These are phyloP conservation scores for Gorsachius magnificus DNA, from an alignment of 2,797 vertebrate species.

Conservation along the genomic window DNA sequence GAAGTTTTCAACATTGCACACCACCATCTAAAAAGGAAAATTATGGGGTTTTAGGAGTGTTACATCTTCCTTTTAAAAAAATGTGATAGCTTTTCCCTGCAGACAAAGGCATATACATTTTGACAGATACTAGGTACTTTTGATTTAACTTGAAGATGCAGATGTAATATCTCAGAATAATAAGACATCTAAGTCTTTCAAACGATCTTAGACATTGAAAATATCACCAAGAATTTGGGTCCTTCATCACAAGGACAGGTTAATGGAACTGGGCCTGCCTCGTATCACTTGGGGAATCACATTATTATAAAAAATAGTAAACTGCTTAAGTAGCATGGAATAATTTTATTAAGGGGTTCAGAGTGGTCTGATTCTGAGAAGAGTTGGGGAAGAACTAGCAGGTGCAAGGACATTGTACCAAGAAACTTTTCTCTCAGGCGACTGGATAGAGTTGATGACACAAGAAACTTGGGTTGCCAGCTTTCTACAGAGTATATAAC, in stretches of 20 bases:
- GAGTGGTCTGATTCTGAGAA: not conserved
- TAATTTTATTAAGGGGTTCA: not conserved
- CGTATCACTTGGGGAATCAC: not conserved
- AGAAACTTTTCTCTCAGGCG: not conserved
- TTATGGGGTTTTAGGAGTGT: not conserved
- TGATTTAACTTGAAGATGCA: not conserved
- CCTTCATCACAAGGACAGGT: not conserved
- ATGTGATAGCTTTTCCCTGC: not conserved
- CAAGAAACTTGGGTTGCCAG: slow-evolving; percentile 47
- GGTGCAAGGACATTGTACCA: slow-evolving; percentile 41
- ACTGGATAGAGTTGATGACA: slow-evolving; percentile 34
- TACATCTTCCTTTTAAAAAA: not conserved
- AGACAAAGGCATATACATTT: not conserved
- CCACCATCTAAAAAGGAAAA: not conserved
- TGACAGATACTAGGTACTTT: not conserved
- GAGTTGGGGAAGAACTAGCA: not conserved
- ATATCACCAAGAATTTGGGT: not conserved
- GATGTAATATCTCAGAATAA: not conserved
- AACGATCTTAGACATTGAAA: not conserved
- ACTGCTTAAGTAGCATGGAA: not conserved
- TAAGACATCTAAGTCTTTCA: not conserved
- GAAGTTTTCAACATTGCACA: not conserved
- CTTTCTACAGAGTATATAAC: not conserved
- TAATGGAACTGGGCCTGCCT: not conserved
- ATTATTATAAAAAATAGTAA: not conserved